Percentiles rank a stretch among this genome's conserved stretches.
These are phyloP conservation scores for Chrysaora quinquecirrha DNA, from an alignment of 30 jellyfish, hydroid and myxozoan species.

Conservation along the genomic window DNA sequence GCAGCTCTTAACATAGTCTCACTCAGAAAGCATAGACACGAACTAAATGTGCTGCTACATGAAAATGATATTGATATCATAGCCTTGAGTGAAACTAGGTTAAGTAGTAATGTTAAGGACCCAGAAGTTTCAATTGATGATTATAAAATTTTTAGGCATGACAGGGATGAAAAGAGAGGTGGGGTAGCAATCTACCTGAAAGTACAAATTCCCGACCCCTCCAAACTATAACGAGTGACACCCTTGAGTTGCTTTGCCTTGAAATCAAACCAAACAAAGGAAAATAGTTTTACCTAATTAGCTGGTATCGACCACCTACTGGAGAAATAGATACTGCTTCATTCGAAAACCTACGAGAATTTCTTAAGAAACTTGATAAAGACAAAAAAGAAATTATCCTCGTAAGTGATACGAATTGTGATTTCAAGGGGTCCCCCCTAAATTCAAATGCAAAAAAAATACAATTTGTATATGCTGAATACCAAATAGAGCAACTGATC, in stretches of 20 bases:
- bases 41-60: too few species aligned
- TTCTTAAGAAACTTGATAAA: constrained; percentile 5
- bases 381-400: constrained; percentile 1
- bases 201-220: constrained; percentile 19
- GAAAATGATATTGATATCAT: too few species aligned
- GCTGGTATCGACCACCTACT: constrained; percentile 33
- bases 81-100: constrained; percentile 6
- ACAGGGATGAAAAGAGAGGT: background rate
- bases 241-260: too few species aligned
- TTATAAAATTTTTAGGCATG: constrained; percentile 7
- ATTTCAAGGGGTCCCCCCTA: too few species aligned
- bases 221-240: background rate
- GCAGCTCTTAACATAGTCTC: constrained; percentile 18
- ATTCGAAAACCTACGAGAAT: constrained; percentile 18
- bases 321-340: constrained; percentile 1
- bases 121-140: background rate
- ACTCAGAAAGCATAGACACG: too few species aligned
- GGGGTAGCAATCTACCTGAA: constrained; percentile 9
- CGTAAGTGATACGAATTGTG: too few species aligned
- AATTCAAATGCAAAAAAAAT: background rate
- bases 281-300: constrained; percentile 1
- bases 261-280: too few species aligned
- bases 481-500: too few species aligned
- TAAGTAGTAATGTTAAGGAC: background rate
- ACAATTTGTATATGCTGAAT: too few species aligned